Evolutionary conservation across 2,888 invertebrate genomes (phyloP), one percentile per base, ranked within the genome.

Genomic region (Catocala sponsa): DNA sequence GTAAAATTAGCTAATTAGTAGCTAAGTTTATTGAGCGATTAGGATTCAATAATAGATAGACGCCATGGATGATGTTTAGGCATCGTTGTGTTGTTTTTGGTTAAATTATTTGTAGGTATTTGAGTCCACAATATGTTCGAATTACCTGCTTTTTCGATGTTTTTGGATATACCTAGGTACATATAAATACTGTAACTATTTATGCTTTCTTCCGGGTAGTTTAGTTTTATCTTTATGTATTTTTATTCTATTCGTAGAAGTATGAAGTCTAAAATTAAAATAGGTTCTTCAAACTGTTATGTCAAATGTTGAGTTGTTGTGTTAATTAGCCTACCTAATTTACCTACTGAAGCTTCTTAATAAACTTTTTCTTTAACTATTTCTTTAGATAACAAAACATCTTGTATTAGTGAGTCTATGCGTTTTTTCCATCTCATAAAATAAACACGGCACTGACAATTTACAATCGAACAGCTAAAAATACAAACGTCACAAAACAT

Each of bases 401-500:
- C 50, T 64, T 9, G 35, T 38, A 7, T 7, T 38, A 38, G 2
- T 6, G 35, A 38, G 6, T 38, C 35, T 38, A 38, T 59, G 58
- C 72, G 57, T 66, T 70, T 56, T 70, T 74, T 81, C 25, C 77
- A 66, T 77, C 73, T 76, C 81, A 79, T 79, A 84, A 86, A 84
- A 84, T 80, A 86, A 84, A 82, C 83, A 81, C 78, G 68, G 68
- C 72, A 69, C 74, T 79, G 75, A 77, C 79, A 80, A 76, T 77
- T 74, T 75, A 81, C 78, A 76, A 84, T 82, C 79, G 79, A 80
- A 73, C 69, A 78, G 72, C 81, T 84, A 85, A 86, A 88, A 88
- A 87, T 85, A 87, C 80, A 81, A 77, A 79, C 79, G 85, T 85
- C 86, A 85, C 87, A 84, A 84, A 84, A 86, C 88, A 86, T 88